Evolutionary conservation across 2,113 vertebrate species (phyloP).

Genomic region (Lamprotornis superbus): DNA sequence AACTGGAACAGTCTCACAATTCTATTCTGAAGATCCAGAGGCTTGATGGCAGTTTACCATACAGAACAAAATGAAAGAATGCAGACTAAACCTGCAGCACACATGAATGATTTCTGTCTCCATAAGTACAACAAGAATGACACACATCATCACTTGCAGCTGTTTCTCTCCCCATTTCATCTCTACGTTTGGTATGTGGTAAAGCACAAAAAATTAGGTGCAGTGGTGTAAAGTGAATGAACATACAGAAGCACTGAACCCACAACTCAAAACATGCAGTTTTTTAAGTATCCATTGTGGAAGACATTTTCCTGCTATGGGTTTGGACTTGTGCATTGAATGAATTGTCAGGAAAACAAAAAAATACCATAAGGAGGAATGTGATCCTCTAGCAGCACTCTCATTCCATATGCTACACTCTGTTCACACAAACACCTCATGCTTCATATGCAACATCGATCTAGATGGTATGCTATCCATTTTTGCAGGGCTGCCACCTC

Average conservation of each 20-base stretch:
- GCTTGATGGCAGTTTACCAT: background rate
- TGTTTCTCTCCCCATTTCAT: background rate
- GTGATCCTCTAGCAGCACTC: background rate
- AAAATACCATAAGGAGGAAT: background rate
- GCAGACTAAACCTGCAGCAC: background rate
- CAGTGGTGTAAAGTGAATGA: background rate
- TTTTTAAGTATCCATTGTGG: background rate
- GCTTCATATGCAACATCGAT: background rate
- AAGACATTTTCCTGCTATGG: background rate
- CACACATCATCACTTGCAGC: constrained; percentile 1
- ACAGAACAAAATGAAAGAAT: background rate
- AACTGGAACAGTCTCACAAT: background rate
- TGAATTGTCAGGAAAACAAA: background rate
- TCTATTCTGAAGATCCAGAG: background rate
- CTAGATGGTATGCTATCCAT: background rate
- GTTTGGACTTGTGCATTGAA: background rate
- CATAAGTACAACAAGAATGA: background rate
- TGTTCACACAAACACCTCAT: background rate
- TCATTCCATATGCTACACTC: background rate
- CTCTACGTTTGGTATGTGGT: background rate
- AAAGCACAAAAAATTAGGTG: background rate
- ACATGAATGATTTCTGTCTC: background rate
- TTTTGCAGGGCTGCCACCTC: background rate
- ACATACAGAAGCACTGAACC: background rate
- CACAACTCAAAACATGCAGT: background rate